These are phyloP conservation scores for Drosophila carrolli DNA, from an alignment of 1,140 invertebrate species.

Conservation along the genomic window DNA sequence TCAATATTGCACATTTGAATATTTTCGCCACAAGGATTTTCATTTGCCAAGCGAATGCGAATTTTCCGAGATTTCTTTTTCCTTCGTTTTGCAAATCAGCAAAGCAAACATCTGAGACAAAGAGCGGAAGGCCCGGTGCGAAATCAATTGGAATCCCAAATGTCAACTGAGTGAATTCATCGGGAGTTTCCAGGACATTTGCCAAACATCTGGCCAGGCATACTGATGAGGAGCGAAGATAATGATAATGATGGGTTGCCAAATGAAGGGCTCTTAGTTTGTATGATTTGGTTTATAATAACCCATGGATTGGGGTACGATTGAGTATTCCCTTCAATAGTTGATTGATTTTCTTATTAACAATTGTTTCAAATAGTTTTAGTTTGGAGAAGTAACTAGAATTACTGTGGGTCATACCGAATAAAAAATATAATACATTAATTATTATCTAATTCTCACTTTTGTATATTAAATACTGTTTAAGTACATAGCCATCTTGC, in stretches of 20 bases:
- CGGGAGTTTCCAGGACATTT: constrained; percentile 49
- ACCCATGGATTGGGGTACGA: too few species aligned
- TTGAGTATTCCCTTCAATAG: too few species aligned
- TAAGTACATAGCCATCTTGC: too few species aligned
- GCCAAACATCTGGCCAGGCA: constrained; percentile 46
- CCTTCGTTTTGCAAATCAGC: constrained; percentile 60
- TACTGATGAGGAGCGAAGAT: constrained; percentile 36
- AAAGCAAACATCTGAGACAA: constrained; percentile 62
- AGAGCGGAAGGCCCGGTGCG: constrained; percentile 17
- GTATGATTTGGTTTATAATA: not conserved
- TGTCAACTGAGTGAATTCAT: constrained; percentile 65
- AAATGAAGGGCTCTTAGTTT: constrained; percentile 12
- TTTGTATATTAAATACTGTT: too few species aligned
- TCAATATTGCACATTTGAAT: constrained; percentile 74
- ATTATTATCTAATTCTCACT: too few species aligned
- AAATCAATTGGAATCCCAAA: constrained; percentile 76
- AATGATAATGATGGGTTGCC: constrained; percentile 14
- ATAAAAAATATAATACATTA: too few species aligned
- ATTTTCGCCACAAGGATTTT: constrained; percentile 57
- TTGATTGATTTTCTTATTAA: too few species aligned
- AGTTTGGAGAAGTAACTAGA: too few species aligned
- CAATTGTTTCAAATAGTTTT: too few species aligned
- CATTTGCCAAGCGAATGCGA: constrained; percentile 68
- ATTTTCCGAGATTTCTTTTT: constrained; percentile 30
- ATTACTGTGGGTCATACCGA: too few species aligned